Evolutionary conservation across 30 jellyfish, hydroid and myxozoan genomes (phyloP).

Genomic region (Sanderia malayensis): DNA sequence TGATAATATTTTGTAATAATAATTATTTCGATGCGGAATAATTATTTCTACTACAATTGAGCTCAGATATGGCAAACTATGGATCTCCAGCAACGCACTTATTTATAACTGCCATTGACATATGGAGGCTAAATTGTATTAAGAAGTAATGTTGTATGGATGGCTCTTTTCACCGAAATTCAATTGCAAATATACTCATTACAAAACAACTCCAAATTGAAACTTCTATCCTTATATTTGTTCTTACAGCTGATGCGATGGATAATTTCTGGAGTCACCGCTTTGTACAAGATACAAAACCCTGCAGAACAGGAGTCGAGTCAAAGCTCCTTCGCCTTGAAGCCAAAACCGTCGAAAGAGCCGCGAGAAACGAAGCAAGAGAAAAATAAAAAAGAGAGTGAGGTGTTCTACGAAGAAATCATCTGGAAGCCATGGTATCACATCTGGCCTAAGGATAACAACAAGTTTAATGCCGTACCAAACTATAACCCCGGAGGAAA

Average conservation of each 20-base stretch:
- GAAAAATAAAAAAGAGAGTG: slow-evolving; percentile 69
- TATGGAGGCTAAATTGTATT: too few relatives aligned
- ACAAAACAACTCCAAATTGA: too few relatives aligned
- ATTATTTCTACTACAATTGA: too few relatives aligned
- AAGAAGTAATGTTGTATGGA: too few relatives aligned
- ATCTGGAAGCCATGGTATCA: slow-evolving; percentile 97
- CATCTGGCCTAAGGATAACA: slow-evolving; percentile 93
- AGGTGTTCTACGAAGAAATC: slow-evolving; percentile 42
- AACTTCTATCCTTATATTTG: not conserved
- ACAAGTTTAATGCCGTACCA: slow-evolving; percentile 44
- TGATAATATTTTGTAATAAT: too few relatives aligned
- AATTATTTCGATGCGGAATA: too few relatives aligned
- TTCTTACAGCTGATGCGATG: slow-evolving; percentile 69
- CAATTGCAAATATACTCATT: too few relatives aligned
- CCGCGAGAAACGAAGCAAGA: slow-evolving; percentile 63
- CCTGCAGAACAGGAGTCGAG: slow-evolving; percentile 35
- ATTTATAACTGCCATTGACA: too few relatives aligned
- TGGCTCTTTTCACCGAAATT: too few relatives aligned
- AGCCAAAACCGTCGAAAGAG: slow-evolving; percentile 73
- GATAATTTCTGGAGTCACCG: slow-evolving; percentile 59
- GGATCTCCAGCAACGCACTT: too few relatives aligned
- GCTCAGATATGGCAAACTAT: too few relatives aligned
- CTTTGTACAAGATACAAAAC: slow-evolving; percentile 21
- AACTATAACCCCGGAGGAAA: slow-evolving; percentile 81
- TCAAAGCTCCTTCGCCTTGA: slow-evolving; percentile 14